A percentile compares a stretch with the other conserved stretches of the same genome.
Evolutionary conservation across 2,113 vertebrate species (phyloP).

Genomic region (Monopterus albus): DNA sequence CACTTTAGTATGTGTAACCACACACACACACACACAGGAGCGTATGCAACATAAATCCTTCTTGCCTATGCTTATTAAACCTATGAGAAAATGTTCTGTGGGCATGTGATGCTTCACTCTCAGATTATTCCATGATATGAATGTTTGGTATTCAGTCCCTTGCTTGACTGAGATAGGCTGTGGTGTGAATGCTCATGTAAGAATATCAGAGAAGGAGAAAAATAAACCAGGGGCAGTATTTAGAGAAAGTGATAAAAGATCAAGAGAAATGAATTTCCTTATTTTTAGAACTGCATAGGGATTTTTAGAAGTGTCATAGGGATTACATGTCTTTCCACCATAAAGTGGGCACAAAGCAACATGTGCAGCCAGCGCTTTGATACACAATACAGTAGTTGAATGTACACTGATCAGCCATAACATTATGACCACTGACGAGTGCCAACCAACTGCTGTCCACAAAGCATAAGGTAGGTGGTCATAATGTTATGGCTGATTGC

Average conservation of each 20-base stretch:
- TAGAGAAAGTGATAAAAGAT: not conserved
- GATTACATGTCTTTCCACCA: not conserved
- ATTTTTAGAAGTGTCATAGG: constrained; percentile 7
- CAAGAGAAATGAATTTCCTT: constrained; percentile 19
- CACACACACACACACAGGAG: constrained; percentile 13
- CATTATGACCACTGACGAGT: too few relatives aligned
- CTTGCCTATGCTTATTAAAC: constrained; percentile 44
- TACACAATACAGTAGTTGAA: too few relatives aligned
- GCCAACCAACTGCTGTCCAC: too few relatives aligned
- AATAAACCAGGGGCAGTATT: not conserved
- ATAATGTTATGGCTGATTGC: too few relatives aligned
- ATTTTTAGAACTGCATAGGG: not conserved
- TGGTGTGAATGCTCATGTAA: not conserved
- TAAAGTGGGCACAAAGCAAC: not conserved
- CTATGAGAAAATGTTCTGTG: constrained; percentile 46
- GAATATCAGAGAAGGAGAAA: not conserved
- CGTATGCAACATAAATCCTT: constrained; percentile 29
- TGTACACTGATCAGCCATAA: too few relatives aligned
- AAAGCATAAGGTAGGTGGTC: too few relatives aligned
- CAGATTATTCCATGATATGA: constrained; percentile 55
- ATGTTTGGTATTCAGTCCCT: constrained; percentile 46
- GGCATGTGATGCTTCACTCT: constrained; percentile 47
- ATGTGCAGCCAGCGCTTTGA: not conserved
- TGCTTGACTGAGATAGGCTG: constrained; percentile 26
- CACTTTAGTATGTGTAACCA: constrained; percentile 39